These are phyloP conservation scores for Australoheros scitulus DNA, from an alignment of 2,113 vertebrate species.

Conservation along the genomic window DNA sequence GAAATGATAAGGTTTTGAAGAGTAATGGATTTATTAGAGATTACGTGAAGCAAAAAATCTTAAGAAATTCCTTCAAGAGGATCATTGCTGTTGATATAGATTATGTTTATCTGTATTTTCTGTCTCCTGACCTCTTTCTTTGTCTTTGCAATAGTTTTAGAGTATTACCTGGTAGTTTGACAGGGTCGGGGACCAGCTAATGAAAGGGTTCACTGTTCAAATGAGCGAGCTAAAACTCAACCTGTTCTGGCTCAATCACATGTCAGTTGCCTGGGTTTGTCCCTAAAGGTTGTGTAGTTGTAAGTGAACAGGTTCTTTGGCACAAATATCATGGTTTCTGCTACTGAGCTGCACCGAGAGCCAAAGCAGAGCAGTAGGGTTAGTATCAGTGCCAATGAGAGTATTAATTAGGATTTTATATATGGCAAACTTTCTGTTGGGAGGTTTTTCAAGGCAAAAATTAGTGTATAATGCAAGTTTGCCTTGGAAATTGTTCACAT, in stretches of 20 bases:
- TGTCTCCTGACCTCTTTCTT: not conserved
- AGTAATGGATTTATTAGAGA: not conserved
- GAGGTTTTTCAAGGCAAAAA: not conserved
- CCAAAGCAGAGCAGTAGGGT: not conserved
- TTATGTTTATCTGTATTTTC: too few species aligned
- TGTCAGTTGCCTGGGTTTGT: not conserved
- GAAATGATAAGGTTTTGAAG: not conserved
- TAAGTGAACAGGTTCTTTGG: not conserved
- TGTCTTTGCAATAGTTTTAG: not conserved
- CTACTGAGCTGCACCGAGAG: too few species aligned
- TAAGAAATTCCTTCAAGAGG: not conserved
- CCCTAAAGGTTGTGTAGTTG: not conserved
- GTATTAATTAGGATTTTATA: not conserved
- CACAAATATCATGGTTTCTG: too few species aligned
- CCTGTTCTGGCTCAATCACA: not conserved
- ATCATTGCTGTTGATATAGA: not conserved
- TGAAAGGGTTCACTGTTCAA: not conserved
- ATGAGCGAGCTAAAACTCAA: not conserved
- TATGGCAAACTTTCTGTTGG: not conserved
- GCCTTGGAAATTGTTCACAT: not conserved
- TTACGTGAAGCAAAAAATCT: not conserved
- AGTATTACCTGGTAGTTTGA: not conserved
- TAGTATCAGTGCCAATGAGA: not conserved
- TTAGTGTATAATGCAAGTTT: not conserved
- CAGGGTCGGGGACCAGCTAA: fast-evolving